Evolutionary conservation across 2,797 vertebrate genomes (phyloP).

Genomic region (Acridotheres tristis): DNA sequence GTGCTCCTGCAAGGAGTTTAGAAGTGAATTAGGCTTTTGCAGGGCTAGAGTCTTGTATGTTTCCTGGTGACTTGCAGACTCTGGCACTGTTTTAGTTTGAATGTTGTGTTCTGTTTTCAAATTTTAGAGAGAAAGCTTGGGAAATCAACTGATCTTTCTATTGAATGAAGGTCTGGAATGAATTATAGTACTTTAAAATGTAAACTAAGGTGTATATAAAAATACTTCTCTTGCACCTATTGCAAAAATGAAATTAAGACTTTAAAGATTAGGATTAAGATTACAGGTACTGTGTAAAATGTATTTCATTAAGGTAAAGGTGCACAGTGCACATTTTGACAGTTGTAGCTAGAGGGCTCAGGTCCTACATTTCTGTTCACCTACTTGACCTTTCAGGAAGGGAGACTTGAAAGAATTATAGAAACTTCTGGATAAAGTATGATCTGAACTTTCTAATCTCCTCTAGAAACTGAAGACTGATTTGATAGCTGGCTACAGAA

Average conservation of each 20-base stretch:
- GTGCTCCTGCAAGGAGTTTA: not conserved
- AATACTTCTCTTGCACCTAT: not conserved
- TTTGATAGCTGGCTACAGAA: not conserved
- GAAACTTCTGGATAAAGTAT: not conserved
- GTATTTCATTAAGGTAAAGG: not conserved
- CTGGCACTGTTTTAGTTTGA: not conserved
- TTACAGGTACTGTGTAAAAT: not conserved
- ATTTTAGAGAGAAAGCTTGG: not conserved
- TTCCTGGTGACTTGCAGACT: not conserved
- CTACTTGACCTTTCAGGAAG: not conserved
- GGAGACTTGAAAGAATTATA: not conserved
- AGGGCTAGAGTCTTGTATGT: not conserved
- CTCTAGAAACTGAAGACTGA: not conserved
- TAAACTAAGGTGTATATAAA: not conserved
- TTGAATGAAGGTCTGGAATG: not conserved
- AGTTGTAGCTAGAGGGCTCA: not conserved
- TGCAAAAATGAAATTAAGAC: not conserved
- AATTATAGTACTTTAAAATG: not conserved
- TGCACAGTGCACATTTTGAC: not conserved
- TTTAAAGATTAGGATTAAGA: not conserved
- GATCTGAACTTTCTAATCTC: not conserved
- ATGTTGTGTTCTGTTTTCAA: not conserved
- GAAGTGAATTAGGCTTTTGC: not conserved
- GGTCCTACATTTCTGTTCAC: not conserved
- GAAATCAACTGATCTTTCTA: not conserved